Evolutionary conservation across 2,888 invertebrate species (phyloP).

Genomic region (Cryptocheilus praepositus): DNA sequence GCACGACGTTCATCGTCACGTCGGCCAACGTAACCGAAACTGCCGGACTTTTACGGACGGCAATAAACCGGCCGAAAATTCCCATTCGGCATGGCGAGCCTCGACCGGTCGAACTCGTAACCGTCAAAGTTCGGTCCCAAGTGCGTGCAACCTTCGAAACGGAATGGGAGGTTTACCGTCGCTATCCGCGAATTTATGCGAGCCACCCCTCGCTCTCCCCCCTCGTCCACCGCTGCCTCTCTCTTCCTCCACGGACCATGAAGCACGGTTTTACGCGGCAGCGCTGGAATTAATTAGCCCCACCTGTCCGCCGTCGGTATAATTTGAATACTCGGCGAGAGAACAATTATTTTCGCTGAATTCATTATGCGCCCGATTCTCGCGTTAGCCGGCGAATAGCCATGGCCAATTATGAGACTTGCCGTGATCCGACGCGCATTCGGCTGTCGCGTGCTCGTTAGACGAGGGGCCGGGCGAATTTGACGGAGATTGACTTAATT

Average conservation of each 20-base stretch:
- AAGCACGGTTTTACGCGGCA: conserved; percentile 31
- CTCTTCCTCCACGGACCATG: conserved; percentile 19
- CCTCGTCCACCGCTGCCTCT: not conserved
- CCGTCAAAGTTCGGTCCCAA: conserved; percentile 47
- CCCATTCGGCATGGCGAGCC: conserved; percentile 27
- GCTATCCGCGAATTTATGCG: conserved; percentile 34
- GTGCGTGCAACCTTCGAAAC: conserved; percentile 36
- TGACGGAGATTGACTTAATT: no score
- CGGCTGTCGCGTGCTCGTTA: no score
- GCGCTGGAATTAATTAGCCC: conserved; percentile 43
- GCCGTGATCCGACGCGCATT: no score
- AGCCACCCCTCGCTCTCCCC: not conserved
- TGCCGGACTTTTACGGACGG: conserved; percentile 14
- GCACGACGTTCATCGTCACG: not conserved
- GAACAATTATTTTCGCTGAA: conserved; percentile 11
- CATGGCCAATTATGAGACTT: conserved; percentile 1
- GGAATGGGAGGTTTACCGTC: conserved; percentile 28
- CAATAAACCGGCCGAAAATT: conserved; percentile 42
- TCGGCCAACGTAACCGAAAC: not conserved
- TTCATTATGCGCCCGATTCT: not conserved
- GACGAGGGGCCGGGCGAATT: no score
- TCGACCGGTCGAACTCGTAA: conserved; percentile 28
- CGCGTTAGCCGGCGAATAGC: not conserved
- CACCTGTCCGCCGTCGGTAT: conserved; percentile 21
- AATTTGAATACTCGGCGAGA: conserved; percentile 21